A percentile compares a stretch with the other conserved stretches of the same genome.
These are phyloP conservation scores for Halesus radiatus DNA, from an alignment of 1,140 invertebrate species.

Conservation along the genomic window DNA sequence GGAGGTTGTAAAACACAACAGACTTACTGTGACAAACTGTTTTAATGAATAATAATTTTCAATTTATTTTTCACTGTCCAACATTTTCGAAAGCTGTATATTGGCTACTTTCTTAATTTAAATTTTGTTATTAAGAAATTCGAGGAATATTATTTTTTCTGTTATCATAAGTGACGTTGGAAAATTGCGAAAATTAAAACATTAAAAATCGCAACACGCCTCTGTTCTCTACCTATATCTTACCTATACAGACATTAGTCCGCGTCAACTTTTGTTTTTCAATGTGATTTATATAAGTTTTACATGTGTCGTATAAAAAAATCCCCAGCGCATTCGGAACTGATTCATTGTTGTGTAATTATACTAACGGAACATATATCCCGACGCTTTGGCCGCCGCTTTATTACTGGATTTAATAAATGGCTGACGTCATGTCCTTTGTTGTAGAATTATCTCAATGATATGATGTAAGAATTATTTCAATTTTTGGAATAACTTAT, in stretches of 20 bases:
- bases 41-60: too few species aligned
- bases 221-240: not conserved
- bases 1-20: too few species aligned
- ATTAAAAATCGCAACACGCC: not conserved
- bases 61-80: too few species aligned
- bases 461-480: too few species aligned
- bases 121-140: too few species aligned
- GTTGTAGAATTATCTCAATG: not conserved
- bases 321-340: slow-evolving; percentile 22
- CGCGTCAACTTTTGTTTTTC: slow-evolving; percentile 32
- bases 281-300: slow-evolving; percentile 18
- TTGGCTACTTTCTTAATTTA: too few species aligned
- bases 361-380: not conserved
- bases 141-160: too few species aligned
- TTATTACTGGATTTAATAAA: slow-evolving; percentile 19
- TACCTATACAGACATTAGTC: slow-evolving; percentile 18
- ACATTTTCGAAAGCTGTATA: too few species aligned
- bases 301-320: slow-evolving; percentile 18
- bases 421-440: not conserved
- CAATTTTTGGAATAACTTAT: too few species aligned
- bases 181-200: too few species aligned
- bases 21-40: too few species aligned
- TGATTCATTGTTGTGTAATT: slow-evolving; percentile 36
- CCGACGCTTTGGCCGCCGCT: not conserved
- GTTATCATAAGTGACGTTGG: too few species aligned